Conservation (phyloP, 23 tunicate species). For the Phallusia fumigata region DNA sequence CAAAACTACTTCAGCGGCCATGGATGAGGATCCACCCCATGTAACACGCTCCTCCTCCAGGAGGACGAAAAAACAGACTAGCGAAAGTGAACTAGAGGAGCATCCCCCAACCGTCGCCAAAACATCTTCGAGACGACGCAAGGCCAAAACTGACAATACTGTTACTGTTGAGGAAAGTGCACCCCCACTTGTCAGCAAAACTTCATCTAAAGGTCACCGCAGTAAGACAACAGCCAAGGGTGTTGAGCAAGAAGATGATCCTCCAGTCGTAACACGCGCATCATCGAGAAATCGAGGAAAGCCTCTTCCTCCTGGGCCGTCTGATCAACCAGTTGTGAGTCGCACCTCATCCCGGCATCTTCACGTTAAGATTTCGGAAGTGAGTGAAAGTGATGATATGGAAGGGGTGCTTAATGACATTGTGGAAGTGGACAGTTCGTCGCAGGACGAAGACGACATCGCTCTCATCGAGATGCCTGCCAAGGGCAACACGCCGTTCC, state of each 20-base stretch:
- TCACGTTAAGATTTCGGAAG: neutral
- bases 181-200: neutral
- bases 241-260: neutral
- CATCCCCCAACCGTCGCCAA: neutral
- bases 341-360: neutral
- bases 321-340: neutral
- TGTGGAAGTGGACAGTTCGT: neutral
- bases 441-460: neutral
- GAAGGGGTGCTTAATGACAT: neutral
- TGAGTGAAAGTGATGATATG: too few relatives aligned
- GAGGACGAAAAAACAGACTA: neutral
- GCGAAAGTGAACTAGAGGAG: neutral
- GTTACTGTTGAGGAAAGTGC: neutral
- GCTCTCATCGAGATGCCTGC: neutral
- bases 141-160: neutral
- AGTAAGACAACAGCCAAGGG: neutral
- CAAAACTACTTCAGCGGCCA: neutral
- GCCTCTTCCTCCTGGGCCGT: neutral
- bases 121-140: neutral
- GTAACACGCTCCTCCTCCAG: neutral
- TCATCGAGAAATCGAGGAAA: neutral
- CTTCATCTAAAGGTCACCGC: neutral
- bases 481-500: neutral
- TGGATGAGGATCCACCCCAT: conserved; percentile 2
- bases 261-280: neutral